These are phyloP conservation scores for Acromyrmex charruanus DNA, from an alignment of 1,140 invertebrate species.

Conservation along the genomic window DNA sequence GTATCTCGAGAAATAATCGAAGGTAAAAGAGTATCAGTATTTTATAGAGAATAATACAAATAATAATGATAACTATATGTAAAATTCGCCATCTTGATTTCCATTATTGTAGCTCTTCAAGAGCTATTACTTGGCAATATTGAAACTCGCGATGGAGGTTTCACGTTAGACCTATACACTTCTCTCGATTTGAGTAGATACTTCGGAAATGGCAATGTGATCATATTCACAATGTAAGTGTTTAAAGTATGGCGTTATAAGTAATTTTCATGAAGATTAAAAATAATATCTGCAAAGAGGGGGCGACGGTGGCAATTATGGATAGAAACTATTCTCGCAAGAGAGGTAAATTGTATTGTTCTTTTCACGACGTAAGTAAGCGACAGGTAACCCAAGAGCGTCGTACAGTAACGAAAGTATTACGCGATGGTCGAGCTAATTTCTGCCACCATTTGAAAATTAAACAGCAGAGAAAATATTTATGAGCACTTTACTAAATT, in stretches of 20 bases:
- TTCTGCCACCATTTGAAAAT: conserved; percentile 60
- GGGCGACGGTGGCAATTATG: conserved; percentile 16
- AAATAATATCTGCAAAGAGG: conserved; percentile 19
- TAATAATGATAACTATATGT: conserved; percentile 31
- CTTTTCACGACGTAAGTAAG: conserved; percentile 29
- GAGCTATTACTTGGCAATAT: conserved; percentile 23
- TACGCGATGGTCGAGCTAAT: conserved; percentile 40
- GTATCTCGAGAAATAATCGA: conserved; percentile 24
- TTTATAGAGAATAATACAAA: conserved; percentile 41
- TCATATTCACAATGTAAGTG: conserved; percentile 35
- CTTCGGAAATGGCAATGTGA: conserved; percentile 26
- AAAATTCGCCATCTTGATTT: conserved; percentile 25
- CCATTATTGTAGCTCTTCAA: conserved; percentile 18
- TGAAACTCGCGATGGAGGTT: conserved; percentile 22
- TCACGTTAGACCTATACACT: neutral
- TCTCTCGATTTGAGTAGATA: conserved; percentile 6
- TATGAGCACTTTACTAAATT: conserved; percentile 59
- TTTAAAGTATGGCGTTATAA: neutral
- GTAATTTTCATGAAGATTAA: conserved; percentile 43
- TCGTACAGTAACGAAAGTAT: conserved; percentile 43
- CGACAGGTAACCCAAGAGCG: conserved; percentile 25
- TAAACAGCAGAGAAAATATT: conserved; percentile 53
- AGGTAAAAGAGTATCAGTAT: conserved; percentile 16
- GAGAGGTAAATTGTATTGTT: neutral
- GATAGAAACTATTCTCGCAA: neutral